Base-by-base conservation (phyloP, 2,888 invertebrate species). In the Stenurella melanura region DNA sequence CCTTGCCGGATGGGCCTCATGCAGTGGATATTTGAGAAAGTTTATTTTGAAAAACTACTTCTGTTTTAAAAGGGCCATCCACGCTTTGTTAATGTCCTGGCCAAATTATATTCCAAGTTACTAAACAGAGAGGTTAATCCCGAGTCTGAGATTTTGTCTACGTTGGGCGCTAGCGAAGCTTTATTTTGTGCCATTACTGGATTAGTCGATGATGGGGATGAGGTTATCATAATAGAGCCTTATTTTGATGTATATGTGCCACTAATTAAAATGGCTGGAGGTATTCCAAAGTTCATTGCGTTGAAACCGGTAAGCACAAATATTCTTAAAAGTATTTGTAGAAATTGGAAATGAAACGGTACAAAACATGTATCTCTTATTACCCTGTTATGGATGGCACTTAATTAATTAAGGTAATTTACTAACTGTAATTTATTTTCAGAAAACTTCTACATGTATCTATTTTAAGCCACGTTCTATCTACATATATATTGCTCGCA, bases 171-270 rank as follows among this genome's bases (percentile, higher is more conserved):
- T 0, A 99, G 98, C 87, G 97, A 98, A 88, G 96, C 98, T 0
- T 90, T 99, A 0, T 99, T 95, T 90, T 94, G 95, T 67, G 90
- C 96, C 11, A 94, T 98, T 78, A 64, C 89, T 90, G 80, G 81
- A 10, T 95, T 97, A 86, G 93, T 98, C 9, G 95, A 96, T 83
- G 92, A 92, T 0, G 97, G 95, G 0, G 96, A 96, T 87, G 96
- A 98, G 91, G 97, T 97, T 75, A 97, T 99, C 77, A 96, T 99
- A 19, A 97, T 99, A 80, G 99, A 99, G 88, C 99, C 99, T 0
- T 99, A 95, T 90, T 99, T 98, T 87, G 99, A 99, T 90, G 98
- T 98, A 87, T 99, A 99, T 86, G 96, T 96, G 81, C 97, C 97
- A 0, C 97, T 99, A 96, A 95, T 98, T 11, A 92, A 91, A 82